Base-by-base conservation (phyloP, 2,113 vertebrate genomes). In the Prolemur simus region DNA sequence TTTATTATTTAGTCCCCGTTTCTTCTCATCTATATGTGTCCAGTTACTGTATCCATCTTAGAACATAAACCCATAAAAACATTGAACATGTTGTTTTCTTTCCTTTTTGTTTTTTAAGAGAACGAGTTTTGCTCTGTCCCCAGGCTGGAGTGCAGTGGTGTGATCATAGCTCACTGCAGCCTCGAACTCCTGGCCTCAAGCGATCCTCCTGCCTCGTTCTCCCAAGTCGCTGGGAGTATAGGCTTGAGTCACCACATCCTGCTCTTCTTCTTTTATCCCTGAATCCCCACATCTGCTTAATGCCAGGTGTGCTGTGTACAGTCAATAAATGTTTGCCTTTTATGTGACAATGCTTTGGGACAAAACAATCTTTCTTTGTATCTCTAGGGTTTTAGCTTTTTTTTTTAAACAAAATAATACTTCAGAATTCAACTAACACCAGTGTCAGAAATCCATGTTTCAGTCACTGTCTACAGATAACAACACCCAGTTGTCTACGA, bases 1-100 rank as follows among this genome's bases (percentile, higher is more conserved):
- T 74, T 90, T 85, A 5, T 84, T 47, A 21, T 87, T 80, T n/a
- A 74, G 71, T 77, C 8, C 25, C 15, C 85, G 9, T 89, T 94
- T 78, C 8, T 54, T 95, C 63, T 76, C 25, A 54, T 23, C 17
- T 27, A 25, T 20, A 5, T 37, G 8, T 93, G 10, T 90, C 15
- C 15, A 58, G 63, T 87, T 76, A 66, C 54, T 78, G 0, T 78
- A 49, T 34, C n/a, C 6, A 1, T 32, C 10, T 39, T 86, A 58
- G 47, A 89, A 34, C 83, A 37, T 77, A 47, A 93, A 64, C 60
- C 56, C 14, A 8, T 42, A n/a, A 77, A 78, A 66, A 25, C 37
- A 64, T 3, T 37, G 37, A 63, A 13, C 12, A 42, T 34, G 15
- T 13, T 77, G 3, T 92, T 83, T 87, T 92, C 58, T 66, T 37